phyloP scores from a whole-genome alignment of 2,888 invertebrate genomes.

The Gymnoscelis rufifasciata region DNA sequence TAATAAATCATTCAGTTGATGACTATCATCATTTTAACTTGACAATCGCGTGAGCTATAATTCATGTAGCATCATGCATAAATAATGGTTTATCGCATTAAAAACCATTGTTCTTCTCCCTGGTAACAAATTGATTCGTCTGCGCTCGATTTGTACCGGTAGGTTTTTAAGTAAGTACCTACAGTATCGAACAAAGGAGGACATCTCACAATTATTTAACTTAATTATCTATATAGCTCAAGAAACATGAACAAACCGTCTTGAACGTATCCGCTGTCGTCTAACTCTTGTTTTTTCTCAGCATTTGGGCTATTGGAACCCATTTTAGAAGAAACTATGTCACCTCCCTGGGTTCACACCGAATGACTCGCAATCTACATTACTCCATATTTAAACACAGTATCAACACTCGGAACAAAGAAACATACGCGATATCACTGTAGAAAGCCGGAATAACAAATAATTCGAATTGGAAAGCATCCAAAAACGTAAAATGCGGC shows the following conservation, averaged over 20 bases:
- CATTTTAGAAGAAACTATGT: constrained; percentile 42
- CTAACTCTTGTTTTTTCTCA: constrained; percentile 41
- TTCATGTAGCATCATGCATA: too few relatives aligned
- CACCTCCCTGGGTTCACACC: constrained; percentile 16
- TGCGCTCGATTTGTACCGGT: too few relatives aligned
- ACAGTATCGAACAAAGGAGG: neutral
- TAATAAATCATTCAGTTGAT: too few relatives aligned
- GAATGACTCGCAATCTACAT: constrained; percentile 25
- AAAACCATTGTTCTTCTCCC: too few relatives aligned
- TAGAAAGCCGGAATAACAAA: constrained; percentile 40
- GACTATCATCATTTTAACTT: too few relatives aligned
- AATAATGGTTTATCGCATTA: too few relatives aligned
- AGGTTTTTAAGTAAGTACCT: too few relatives aligned
- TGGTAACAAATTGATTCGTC: too few relatives aligned
- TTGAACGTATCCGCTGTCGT: constrained; percentile 54
- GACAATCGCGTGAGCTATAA: too few relatives aligned
- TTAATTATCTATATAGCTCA: too few relatives aligned
- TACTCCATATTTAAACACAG: constrained; percentile 22
- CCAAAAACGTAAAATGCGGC: constrained; percentile 36
- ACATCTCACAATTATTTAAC: too few relatives aligned
- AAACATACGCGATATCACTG: constrained; percentile 35
- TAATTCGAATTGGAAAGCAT: constrained; percentile 48
- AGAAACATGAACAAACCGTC: constrained; percentile 41
- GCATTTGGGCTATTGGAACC: constrained; percentile 41
- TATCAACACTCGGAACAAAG: constrained; percentile 47